A percentile compares a stretch with the other conserved stretches of the same genome.
phyloP scores from a whole-genome alignment of 64 coral and sea anemone genomes.

The Montipora cactus region DNA sequence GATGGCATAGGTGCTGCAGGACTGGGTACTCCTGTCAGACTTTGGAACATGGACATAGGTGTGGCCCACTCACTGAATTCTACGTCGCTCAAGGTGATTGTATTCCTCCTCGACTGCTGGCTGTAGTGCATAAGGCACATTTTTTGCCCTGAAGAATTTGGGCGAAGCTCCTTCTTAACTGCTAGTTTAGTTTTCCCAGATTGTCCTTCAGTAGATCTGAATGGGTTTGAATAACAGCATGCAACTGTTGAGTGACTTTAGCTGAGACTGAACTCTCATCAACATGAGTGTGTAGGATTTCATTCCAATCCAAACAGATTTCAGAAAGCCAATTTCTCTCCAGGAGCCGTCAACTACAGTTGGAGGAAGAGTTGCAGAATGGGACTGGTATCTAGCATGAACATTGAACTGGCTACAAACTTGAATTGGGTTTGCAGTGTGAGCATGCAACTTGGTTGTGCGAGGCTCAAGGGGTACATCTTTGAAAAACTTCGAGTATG shows the following conservation, averaged over 20 bases:
- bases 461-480: constrained; percentile 3
- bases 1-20: constrained; percentile 8
- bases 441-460: not conserved
- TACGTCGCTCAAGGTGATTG: not conserved
- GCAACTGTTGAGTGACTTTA: not conserved
- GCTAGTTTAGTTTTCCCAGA: constrained; percentile 11
- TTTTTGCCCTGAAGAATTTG: constrained; percentile 26
- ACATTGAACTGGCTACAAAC: not conserved
- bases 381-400: not conserved
- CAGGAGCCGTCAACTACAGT: not conserved
- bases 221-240: not conserved
- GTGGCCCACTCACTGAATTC: constrained; percentile 8
- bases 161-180: not conserved
- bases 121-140: constrained; percentile 30
- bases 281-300: not conserved
- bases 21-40: constrained; percentile 3
- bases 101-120: constrained; percentile 4
- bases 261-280: not conserved
- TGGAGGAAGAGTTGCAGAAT: not conserved
- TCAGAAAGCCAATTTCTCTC: constrained; percentile 8
- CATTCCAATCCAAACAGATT: not conserved
- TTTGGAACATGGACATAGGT: constrained; percentile 12
- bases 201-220: not conserved
- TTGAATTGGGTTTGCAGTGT: not conserved
- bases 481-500: not conserved